Percentiles rank a stretch among this genome's conserved stretches.
Evolutionary conservation across 2,113 vertebrate species (phyloP).

Genomic region (Phalacrocorax carbo): DNA sequence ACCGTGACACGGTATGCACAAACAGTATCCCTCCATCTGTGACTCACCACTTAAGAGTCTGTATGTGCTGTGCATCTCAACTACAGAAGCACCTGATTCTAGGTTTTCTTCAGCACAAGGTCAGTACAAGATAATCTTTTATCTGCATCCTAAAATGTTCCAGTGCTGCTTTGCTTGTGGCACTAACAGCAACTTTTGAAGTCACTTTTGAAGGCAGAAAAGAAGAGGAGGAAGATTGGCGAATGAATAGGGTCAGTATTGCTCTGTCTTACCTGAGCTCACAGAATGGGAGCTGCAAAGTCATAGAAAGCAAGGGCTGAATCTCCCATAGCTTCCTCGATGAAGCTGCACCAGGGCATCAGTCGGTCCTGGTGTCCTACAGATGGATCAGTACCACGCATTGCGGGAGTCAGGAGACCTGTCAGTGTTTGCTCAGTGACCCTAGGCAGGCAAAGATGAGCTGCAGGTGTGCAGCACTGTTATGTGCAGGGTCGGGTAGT

Average conservation of each 20-base stretch:
- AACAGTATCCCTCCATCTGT: not conserved
- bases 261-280: not conserved
- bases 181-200: not conserved
- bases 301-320: not conserved
- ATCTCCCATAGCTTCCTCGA: not conserved
- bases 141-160: not conserved
- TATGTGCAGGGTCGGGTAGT: not conserved
- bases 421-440: not conserved
- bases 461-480: not conserved
- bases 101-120: not conserved
- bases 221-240: not conserved
- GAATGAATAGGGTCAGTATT: not conserved
- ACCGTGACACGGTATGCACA: accelerated
- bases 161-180: not conserved
- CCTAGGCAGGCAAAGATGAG: accelerated
- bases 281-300: not conserved
- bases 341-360: not conserved
- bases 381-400: accelerated
- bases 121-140: not conserved
- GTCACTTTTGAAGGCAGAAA: not conserved
- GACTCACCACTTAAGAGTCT: not conserved
- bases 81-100: not conserved
- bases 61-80: not conserved
- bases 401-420: accelerated
- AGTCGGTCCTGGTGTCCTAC: not conserved